Percentiles rank a stretch among this genome's conserved stretches.
Conservation (phyloP, 2,113 vertebrate species). For the Periophthalmus modestus region DNA sequence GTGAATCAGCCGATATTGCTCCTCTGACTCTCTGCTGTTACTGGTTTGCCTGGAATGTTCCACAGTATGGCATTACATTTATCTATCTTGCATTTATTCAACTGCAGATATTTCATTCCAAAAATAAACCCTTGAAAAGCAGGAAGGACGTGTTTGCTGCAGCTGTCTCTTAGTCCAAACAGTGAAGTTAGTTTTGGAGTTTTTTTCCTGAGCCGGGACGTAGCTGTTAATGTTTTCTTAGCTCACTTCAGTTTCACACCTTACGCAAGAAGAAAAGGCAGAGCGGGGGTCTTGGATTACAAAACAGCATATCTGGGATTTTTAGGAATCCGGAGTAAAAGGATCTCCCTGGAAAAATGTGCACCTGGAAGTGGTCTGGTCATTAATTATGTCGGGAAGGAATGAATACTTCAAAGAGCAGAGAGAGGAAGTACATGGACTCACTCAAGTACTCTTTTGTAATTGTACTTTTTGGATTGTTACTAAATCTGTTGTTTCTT, state of each 20-base stretch:
- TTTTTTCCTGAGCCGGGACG: neutral
- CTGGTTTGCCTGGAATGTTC: too few relatives aligned
- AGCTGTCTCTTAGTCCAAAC: neutral
- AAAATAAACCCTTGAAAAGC: neutral
- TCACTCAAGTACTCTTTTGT: neutral
- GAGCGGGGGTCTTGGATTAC: neutral
- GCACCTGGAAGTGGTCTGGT: neutral
- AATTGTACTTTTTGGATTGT: neutral
- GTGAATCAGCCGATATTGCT: too few relatives aligned
- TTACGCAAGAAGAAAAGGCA: neutral
- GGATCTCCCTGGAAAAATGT: neutral
- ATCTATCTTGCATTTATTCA: too few relatives aligned
- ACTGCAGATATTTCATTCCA: too few relatives aligned
- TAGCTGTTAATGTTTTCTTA: conserved; percentile 3
- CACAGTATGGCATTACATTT: too few relatives aligned
- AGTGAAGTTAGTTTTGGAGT: neutral
- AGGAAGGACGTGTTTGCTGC: neutral
- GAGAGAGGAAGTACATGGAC: neutral
- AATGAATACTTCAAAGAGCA: neutral
- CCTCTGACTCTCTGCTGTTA: too few relatives aligned
- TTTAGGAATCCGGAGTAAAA: neutral
- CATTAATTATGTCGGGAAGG: neutral
- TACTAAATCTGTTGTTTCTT: too few relatives aligned
- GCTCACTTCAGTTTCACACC: neutral
- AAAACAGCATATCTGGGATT: neutral